A percentile compares a stretch with the other conserved stretches of the same genome.
Evolutionary conservation across 53 echinoderm and acorn worm genomes (phyloP).

Genomic region (Luidia sarsii): DNA sequence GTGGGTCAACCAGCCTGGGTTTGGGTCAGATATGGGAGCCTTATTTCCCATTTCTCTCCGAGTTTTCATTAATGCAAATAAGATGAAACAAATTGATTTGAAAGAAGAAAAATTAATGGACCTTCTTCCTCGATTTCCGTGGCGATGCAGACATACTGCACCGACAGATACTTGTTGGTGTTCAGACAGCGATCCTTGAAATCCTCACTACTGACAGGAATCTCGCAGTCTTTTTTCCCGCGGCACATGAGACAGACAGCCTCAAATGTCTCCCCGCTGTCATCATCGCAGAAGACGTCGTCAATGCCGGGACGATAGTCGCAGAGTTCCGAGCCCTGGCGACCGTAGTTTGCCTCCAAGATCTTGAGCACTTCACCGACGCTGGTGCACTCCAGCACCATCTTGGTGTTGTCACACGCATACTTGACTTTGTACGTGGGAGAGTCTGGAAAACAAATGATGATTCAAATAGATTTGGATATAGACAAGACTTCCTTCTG

Average conservation of each 20-base stretch:
- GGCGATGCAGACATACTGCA: conserved; percentile 54
- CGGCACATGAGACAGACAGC: conserved; percentile 61
- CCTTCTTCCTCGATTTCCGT: conserved; percentile 13
- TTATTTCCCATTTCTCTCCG: no score
- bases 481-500: no score
- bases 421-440: conserved; percentile 41
- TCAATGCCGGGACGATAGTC: background rate
- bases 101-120: background rate
- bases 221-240: conserved; percentile 34
- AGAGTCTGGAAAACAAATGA: no score
- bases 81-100: no score
- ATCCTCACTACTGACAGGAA: conserved; percentile 8
- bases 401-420: conserved; percentile 34
- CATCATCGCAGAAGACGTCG: conserved; percentile 54
- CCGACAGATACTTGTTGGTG: conserved; percentile 63
- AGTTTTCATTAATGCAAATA: no score
- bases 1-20: no score
- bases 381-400: conserved; percentile 67
- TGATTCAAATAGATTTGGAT: no score
- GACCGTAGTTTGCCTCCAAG: conserved; percentile 81
- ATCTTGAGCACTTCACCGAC: conserved; percentile 71
- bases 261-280: conserved; percentile 56
- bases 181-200: conserved; percentile 59
- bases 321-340: conserved; percentile 75
- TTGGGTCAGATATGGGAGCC: no score